phyloP scores from a whole-genome alignment of 2,888 invertebrate genomes.

The Teleiodes luculella region DNA sequence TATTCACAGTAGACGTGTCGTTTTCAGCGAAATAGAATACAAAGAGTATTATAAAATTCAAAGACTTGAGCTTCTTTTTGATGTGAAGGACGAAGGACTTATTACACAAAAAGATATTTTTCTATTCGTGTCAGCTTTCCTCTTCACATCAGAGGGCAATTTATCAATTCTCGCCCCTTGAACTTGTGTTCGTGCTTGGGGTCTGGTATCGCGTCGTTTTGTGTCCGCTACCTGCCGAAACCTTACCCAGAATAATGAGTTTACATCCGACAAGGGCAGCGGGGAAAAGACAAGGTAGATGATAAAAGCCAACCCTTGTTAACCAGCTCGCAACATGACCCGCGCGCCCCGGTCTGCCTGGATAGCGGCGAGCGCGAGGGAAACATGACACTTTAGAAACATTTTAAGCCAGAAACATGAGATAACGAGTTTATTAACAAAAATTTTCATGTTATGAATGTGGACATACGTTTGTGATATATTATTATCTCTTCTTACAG shows the following conservation, averaged over 20 bases:
- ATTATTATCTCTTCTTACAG: no score
- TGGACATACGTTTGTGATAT: no score
- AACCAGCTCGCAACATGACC: constrained; percentile 1
- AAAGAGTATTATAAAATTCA: not conserved
- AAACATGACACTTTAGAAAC: no score
- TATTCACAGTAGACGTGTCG: not conserved
- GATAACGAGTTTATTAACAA: no score
- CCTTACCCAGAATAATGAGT: not conserved
- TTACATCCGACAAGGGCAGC: not conserved
- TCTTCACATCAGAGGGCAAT: not conserved
- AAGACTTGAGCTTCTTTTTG: not conserved
- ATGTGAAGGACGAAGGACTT: not conserved
- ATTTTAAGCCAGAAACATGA: no score
- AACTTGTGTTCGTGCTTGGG: not conserved
- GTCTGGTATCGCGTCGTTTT: not conserved
- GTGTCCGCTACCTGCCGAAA: not conserved
- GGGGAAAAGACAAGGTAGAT: not conserved
- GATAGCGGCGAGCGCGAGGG: not conserved
- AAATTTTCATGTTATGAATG: no score
- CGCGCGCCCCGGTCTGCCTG: not conserved
- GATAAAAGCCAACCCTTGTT: not conserved
- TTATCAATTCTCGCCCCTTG: not conserved
- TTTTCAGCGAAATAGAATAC: not conserved
- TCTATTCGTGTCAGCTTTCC: not conserved
- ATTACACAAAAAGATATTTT: not conserved